Evolutionary conservation across 1,140 invertebrate genomes (phyloP).

Genomic region (Philopotamus ludificatus): DNA sequence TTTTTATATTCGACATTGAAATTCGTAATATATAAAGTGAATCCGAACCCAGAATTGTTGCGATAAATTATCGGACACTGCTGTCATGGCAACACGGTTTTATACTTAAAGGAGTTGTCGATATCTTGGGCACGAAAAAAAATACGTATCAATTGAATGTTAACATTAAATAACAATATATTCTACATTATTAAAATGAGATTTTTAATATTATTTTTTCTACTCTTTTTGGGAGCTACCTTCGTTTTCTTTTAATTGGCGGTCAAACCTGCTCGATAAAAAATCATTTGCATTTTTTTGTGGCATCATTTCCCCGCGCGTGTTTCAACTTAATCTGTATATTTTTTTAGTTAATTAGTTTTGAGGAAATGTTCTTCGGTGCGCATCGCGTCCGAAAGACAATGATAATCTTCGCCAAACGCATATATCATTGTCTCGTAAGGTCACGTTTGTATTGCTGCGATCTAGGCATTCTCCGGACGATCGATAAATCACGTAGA

Average conservation of each 20-base stretch:
- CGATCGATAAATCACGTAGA: conserved; percentile 27
- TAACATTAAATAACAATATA: background rate
- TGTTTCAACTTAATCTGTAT: background rate
- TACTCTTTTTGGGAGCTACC: too few relatives aligned
- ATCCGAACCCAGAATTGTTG: too few relatives aligned
- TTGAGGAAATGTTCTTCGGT: too few relatives aligned
- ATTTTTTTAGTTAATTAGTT: background rate
- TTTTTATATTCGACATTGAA: too few relatives aligned
- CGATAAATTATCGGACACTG: conserved; percentile 29
- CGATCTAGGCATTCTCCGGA: conserved; percentile 16
- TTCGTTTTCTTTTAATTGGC: background rate
- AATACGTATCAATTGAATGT: background rate
- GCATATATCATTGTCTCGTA: conserved; percentile 18
- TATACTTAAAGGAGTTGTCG: conserved; percentile 33
- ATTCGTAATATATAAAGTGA: too few relatives aligned
- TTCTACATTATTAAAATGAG: too few relatives aligned
- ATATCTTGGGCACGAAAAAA: conserved; percentile 6
- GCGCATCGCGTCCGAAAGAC: conserved; percentile 17
- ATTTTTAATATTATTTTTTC: too few relatives aligned
- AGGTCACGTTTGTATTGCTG: conserved; percentile 20
- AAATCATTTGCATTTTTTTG: background rate
- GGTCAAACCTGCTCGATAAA: background rate
- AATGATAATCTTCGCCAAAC: conserved; percentile 16
- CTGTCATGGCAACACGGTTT: conserved; percentile 29
- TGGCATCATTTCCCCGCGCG: background rate